Conservation (phyloP, 1,140 invertebrate species). For the Galendromus occidentalis region DNA sequence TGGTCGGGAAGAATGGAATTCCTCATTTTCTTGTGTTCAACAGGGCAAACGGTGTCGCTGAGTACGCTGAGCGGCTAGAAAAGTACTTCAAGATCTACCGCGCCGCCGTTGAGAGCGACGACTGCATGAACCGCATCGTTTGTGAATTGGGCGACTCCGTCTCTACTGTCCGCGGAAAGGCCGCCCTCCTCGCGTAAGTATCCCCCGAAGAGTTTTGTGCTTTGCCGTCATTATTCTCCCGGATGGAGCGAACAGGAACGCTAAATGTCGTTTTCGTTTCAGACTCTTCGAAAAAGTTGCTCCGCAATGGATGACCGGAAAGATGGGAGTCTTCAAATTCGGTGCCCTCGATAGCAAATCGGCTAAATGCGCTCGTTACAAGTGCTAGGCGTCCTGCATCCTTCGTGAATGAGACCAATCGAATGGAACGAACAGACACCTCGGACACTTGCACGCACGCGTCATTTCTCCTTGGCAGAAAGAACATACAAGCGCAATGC, state of each 20-base stretch:
- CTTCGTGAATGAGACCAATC: too few species aligned
- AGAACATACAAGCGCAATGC: too few species aligned
- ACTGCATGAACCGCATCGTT: conserved; percentile 24
- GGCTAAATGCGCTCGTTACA: conserved; percentile 23
- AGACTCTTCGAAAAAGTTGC: conserved; percentile 22
- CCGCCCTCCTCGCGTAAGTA: conserved; percentile 22
- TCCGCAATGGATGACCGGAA: conserved; percentile 22
- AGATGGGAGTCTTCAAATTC: conserved; percentile 22
- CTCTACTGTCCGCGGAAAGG: conserved; percentile 22
- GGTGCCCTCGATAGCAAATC: conserved; percentile 20
- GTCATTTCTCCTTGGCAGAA: too few species aligned
- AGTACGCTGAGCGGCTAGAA: conserved; percentile 21
- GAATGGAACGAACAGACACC: too few species aligned
- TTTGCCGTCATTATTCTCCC: background rate
- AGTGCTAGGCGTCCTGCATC: conserved; percentile 15
- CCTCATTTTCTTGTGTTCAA: too few species aligned
- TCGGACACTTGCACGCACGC: too few species aligned
- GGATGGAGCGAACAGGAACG: background rate
- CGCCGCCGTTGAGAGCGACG: conserved; percentile 22
- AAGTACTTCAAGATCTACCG: conserved; percentile 22
- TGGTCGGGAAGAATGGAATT: too few species aligned
- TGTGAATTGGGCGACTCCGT: conserved; percentile 23
- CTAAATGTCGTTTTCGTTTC: background rate
- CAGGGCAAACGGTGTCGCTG: conserved; percentile 13
- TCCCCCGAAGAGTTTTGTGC: background rate